phyloP scores from a whole-genome alignment of 1,140 invertebrate species.

The Leptestheria dahalacensis region DNA sequence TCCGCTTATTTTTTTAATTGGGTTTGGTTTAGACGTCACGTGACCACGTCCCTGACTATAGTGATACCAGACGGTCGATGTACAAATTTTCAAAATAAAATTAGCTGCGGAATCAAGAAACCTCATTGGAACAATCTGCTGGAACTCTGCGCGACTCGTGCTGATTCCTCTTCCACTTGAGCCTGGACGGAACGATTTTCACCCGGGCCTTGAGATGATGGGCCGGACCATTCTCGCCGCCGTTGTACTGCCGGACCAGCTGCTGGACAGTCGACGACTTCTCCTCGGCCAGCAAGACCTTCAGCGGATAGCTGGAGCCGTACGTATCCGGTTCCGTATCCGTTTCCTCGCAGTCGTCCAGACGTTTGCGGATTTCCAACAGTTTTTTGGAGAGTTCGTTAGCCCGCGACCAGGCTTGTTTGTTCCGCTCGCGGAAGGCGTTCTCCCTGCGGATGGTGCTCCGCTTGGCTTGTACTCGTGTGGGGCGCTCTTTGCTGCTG shows the following conservation, averaged over 20 bases:
- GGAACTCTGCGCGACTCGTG: background rate
- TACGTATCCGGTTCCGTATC: background rate
- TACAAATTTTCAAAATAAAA: too few species aligned
- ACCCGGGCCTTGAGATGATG: background rate
- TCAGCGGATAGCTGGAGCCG: background rate
- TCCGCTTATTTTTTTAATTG: too few species aligned
- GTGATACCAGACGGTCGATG: too few species aligned
- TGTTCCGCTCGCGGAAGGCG: slow-evolving; percentile 14
- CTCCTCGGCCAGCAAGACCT: background rate
- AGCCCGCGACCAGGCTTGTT: slow-evolving; percentile 7
- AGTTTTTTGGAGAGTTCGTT: slow-evolving; percentile 2
- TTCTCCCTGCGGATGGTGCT: slow-evolving; percentile 13
- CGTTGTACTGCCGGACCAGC: slow-evolving; percentile 10
- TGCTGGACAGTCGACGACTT: slow-evolving; percentile 5
- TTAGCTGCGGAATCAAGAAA: too few species aligned
- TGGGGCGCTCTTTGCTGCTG: background rate
- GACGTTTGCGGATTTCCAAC: slow-evolving; percentile 3
- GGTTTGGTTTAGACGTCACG: too few species aligned
- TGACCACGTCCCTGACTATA: too few species aligned
- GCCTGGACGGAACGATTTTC: slow-evolving; percentile 8
- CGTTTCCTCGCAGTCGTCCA: background rate
- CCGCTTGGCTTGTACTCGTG: slow-evolving; percentile 5
- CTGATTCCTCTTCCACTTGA: background rate
- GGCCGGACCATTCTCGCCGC: background rate
- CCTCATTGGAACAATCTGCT: too few species aligned